Evolutionary conservation across 2,888 invertebrate species (phyloP), one percentile per base, ranked within the genome.

Genomic region (Nymphalis c-album): DNA sequence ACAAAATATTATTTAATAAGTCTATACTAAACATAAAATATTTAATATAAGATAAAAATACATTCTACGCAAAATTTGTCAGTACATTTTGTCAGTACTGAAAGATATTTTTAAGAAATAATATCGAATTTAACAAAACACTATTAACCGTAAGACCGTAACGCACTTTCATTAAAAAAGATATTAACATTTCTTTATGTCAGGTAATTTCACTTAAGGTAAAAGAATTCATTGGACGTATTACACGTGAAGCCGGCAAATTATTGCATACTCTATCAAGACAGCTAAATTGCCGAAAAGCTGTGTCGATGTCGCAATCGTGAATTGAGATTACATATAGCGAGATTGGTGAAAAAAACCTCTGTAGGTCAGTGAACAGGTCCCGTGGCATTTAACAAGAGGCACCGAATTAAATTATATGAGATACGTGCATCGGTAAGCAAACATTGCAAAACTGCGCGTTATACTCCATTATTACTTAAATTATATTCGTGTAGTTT

Each of bases 331-430:
- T 65, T 68, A 70, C 70, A 40, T 66, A 62, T 57, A 59, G 61
- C 61, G 55, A 61, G 59, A 48, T 66, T 64, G 61, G 68, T 68
- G 62, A 53, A 65, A 73, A n/a, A 53, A 88, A 86, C 82, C 77
- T 83, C 74, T 85, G 82, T 84, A 77, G 86, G 88, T 86, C 87
- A 85, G 64, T 59, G 73, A 79, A 78, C 81, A 78, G 78, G 79
- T 80, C 75, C 67, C 70, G 61, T 77, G 80, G 71, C 79, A 78
- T 80, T 80, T 78, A 76, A 69, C 69, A 75, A 75, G 75, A 76
- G 77, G 76, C 76, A 75, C 75, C 70, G 71, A 76, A 75, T 76
- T 78, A 76, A 76, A 75, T 75, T 71, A 73, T 72, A 69, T 73
- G 73, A 71, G 74, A 68, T 73, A 74, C 62, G 63, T 63, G 67